Base-by-base conservation (phyloP, 1,140 invertebrate species). In the Procambarus clarkii region DNA sequence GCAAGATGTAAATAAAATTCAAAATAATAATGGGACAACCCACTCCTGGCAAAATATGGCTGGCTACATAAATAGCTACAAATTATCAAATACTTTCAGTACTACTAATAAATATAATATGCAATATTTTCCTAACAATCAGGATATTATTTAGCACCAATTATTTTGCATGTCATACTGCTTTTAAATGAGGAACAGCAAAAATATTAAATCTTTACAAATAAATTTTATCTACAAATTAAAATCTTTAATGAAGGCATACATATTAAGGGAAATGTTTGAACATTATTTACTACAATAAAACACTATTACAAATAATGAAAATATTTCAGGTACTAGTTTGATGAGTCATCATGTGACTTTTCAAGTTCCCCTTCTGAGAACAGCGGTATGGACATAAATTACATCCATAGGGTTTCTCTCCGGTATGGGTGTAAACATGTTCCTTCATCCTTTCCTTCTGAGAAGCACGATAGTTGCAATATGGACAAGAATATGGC, bases 371-470 rank as follows among this genome's bases (percentile, higher is more conserved):
- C 34, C 88, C 88, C 64, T 91, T 91, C 81, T 91, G 88, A 24
- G 88, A 91, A 54, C 88, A 91, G 34, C 88, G 50, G 34, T 91
- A 91, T 0, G 88, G 64, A 58, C 88, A 91, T 8, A 84, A 3
- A 60, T n/a, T 85, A 48, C 88, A 91, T n/a, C 69, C 74, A 50
- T 91, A 91, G 2, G 88, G 88, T 46, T 91, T 91, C 76, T 91
- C 88, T 79, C 88, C 88, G 13, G 88, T 91, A 48, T 91, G 88
- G 9, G 88, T 91, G 78, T 91, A 91, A n/a, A 91, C 48, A 50
- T 91, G 88, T 76, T 91, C 88, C 44, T 91, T 91, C 88, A 91
- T 85, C 34, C 88, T 91, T 50, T 91, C 88, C 54, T 91, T 91
- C 88, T 91, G 88, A 77, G 88, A 84, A 13, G 88, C 88, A 58